Conservation (phyloP, 2,113 vertebrate genomes). For the Ceyx cyanopectus region DNA sequence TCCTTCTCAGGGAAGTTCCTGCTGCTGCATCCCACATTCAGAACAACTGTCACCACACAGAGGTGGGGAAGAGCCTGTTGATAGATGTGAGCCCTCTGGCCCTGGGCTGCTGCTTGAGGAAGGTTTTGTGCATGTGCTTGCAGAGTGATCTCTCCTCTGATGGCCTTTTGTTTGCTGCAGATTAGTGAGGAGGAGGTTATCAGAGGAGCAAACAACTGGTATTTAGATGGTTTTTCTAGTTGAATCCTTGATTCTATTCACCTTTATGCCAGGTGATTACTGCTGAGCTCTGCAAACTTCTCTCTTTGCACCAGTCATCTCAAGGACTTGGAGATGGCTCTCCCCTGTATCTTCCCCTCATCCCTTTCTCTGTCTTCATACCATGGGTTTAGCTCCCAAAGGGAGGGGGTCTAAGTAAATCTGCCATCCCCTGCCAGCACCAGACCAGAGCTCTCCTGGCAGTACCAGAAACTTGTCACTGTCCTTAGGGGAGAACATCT, state of each 20-base stretch:
- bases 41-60: neutral
- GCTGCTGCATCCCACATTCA: neutral
- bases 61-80: fast-evolving
- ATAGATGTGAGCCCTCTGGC: too few species aligned
- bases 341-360: neutral
- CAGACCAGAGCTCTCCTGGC: neutral
- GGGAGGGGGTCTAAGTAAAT: neutral
- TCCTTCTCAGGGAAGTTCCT: neutral
- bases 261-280: neutral
- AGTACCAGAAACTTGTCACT: neutral
- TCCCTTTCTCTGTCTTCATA: neutral
- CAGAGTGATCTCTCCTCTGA: neutral
- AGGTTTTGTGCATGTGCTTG: neutral
- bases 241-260: neutral
- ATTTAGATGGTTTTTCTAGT: neutral
- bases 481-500: conserved; percentile 46
- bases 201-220: neutral
- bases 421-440: neutral
- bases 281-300: neutral
- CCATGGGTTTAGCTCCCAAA: neutral
- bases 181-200: neutral
- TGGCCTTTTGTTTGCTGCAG: neutral
- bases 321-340: neutral
- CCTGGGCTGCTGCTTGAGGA: neutral
- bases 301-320: neutral